Conservation (phyloP, 2,797 vertebrate species). For the Allobates femoralis region DNA sequence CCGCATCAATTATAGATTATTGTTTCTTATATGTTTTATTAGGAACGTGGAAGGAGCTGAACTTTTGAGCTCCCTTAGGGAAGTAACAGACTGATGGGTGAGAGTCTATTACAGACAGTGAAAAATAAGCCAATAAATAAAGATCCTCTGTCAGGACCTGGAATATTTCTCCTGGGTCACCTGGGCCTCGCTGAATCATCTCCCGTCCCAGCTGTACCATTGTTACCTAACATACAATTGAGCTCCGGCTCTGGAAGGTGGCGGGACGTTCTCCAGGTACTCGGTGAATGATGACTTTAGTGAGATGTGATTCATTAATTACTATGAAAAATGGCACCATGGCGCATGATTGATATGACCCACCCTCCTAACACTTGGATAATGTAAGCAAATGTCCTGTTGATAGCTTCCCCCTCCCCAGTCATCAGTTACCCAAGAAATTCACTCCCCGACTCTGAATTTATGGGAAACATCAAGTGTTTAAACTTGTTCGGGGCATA, state of each 20-base stretch:
- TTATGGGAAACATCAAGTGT: constrained; percentile 34
- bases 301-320: constrained; percentile 42
- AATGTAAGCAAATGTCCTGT: constrained; percentile 31
- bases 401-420: neutral
- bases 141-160: constrained; percentile 7
- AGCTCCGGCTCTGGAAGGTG: neutral
- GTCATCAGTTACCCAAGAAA: constrained; percentile 8
- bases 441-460: constrained; percentile 23
- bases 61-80: neutral
- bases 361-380: constrained; percentile 48
- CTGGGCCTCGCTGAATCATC: neutral
- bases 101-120: neutral
- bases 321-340: neutral
- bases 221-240: constrained; percentile 1
- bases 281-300: constrained; percentile 35
- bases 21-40: constrained; percentile 21
- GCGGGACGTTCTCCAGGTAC: neutral
- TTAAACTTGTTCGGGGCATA: constrained; percentile 50
- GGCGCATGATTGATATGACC: neutral
- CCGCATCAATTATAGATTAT: constrained; percentile 20
- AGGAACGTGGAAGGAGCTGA: neutral
- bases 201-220: constrained; percentile 30
- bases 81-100: neutral
- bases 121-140: constrained; percentile 44
- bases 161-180: constrained; percentile 25